phyloP scores from a whole-genome alignment of 2,888 invertebrate species.

The Rhimphoctona megacephalus region DNA sequence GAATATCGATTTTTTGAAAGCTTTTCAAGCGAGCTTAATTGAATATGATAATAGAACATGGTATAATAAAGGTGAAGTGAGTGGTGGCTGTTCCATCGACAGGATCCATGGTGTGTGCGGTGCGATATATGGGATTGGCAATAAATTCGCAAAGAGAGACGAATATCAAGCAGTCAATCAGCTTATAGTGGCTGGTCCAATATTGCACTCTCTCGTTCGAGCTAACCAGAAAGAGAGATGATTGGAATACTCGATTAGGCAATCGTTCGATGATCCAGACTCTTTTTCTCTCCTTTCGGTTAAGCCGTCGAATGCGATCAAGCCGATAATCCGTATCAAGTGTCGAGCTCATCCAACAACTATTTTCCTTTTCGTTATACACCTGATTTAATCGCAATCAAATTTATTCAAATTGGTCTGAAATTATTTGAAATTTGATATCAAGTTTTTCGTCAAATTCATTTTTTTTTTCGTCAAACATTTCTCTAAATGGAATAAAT shows the following conservation, averaged over 20 bases:
- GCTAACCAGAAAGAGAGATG: slow-evolving; percentile 22
- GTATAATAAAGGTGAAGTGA: slow-evolving; percentile 33
- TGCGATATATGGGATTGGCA: slow-evolving; percentile 55
- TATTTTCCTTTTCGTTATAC: background rate
- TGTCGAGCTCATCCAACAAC: slow-evolving; percentile 17
- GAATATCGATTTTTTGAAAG: slow-evolving; percentile 55
- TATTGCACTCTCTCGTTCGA: slow-evolving; percentile 45
- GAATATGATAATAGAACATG: slow-evolving; percentile 59
- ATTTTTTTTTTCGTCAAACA: background rate
- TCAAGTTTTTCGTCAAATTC: background rate
- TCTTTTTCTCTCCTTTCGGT: slow-evolving; percentile 22
- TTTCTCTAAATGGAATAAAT: background rate
- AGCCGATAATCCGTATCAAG: slow-evolving; percentile 46
- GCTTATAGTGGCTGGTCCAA: slow-evolving; percentile 44
- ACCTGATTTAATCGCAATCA: background rate
- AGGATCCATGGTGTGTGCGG: slow-evolving; percentile 7
- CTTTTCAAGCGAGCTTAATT: slow-evolving; percentile 52
- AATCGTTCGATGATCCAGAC: slow-evolving; percentile 60
- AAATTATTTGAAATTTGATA: background rate
- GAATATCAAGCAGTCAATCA: slow-evolving; percentile 67
- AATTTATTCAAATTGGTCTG: background rate
- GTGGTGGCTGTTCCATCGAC: background rate
- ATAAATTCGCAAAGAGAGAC: slow-evolving; percentile 64
- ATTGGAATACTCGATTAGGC: slow-evolving; percentile 60
- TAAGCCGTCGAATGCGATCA: background rate